Percentiles rank a stretch among this genome's conserved stretches.
These are phyloP conservation scores for Lochmaea capreae DNA, from an alignment of 2,888 invertebrate genomes.

Conservation along the genomic window DNA sequence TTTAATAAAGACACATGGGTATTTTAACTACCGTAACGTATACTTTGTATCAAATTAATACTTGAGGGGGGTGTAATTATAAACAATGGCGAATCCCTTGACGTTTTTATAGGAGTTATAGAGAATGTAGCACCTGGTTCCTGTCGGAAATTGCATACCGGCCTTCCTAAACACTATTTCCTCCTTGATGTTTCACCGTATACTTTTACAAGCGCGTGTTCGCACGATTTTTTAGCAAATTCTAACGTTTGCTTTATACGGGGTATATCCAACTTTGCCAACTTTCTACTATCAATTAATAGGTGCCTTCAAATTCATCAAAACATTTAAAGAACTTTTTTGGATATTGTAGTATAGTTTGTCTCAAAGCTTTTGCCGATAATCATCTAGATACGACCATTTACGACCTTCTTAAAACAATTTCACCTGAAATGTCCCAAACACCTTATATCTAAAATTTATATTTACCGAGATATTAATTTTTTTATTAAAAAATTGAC, in stretches of 20 bases:
- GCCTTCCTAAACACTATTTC: conserved; percentile 23
- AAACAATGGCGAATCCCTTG: conserved; percentile 47
- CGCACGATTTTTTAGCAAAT: conserved; percentile 19
- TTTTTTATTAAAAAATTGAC: no score
- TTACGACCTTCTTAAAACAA: no score
- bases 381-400: no score
- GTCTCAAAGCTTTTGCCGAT: no score
- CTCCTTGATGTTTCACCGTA: conserved; percentile 2
- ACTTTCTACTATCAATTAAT: no score
- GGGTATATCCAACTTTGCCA: not conserved
- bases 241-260: conserved; percentile 9
- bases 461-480: no score
- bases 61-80: conserved; percentile 42
- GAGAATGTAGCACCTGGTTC: conserved; percentile 47
- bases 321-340: no score
- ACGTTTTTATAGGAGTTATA: conserved; percentile 47
- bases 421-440: no score
- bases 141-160: conserved; percentile 49
- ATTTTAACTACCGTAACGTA: conserved; percentile 40
- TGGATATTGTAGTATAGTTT: no score
- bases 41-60: conserved; percentile 45
- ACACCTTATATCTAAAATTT: no score
- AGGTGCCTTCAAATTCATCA: no score
- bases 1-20: conserved; percentile 19
- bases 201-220: conserved; percentile 1